Percentiles rank a stretch among this genome's conserved stretches.
phyloP scores from a whole-genome alignment of 2,888 invertebrate species.

The Mythimna lalbum region DNA sequence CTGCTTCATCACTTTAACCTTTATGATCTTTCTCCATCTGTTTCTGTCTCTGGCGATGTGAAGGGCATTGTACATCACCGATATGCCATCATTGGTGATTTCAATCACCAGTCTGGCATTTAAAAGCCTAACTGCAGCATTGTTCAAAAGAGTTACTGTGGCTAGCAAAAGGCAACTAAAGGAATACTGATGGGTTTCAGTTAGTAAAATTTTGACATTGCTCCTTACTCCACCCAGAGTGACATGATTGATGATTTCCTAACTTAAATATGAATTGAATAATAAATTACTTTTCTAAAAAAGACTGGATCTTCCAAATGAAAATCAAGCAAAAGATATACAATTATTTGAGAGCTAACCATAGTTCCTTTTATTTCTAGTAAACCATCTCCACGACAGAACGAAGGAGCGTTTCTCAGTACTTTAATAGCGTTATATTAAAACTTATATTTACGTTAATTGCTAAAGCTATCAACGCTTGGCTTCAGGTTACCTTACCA shows the following conservation, averaged over 20 bases:
- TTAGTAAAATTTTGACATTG: no score
- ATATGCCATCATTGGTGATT: no score
- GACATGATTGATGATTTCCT: no score
- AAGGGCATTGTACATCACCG: no score
- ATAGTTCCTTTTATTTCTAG: not conserved
- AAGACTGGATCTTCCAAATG: rapidly evolving
- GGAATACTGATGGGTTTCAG: no score
- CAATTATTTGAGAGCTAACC: not conserved
- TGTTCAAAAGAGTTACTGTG: no score
- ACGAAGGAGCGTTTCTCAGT: not conserved
- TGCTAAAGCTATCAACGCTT: slow-evolving; percentile 45
- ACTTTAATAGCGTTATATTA: slow-evolving; percentile 45
- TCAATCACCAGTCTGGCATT: not conserved
- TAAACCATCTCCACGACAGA: no score
- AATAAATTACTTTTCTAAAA: not conserved
- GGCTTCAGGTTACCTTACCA: slow-evolving; percentile 50
- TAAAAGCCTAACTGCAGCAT: not conserved
- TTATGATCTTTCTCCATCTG: no score
- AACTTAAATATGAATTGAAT: not conserved
- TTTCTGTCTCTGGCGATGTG: no score
- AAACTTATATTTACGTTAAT: slow-evolving; percentile 50
- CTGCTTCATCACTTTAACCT: no score
- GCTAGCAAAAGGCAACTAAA: no score
- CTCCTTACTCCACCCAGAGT: no score
- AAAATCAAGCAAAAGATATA: not conserved